Percentiles rank a stretch among this genome's conserved stretches.
phyloP scores from a whole-genome alignment of 2,797 vertebrate species.

The Melanotaenia nigrans region DNA sequence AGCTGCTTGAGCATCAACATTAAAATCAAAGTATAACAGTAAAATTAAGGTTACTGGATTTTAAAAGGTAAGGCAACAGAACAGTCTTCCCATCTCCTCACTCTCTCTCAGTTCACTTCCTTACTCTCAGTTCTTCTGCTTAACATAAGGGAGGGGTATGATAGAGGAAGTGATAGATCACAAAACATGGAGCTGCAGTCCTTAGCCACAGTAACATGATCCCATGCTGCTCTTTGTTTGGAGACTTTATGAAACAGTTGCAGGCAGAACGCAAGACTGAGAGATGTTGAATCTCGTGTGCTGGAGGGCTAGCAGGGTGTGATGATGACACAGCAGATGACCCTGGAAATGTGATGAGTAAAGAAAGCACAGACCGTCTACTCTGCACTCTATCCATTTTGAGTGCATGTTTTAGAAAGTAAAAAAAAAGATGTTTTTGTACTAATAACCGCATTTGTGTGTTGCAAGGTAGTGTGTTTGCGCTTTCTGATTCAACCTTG shows the following conservation, averaged over 20 bases:
- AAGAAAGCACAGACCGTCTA: slow-evolving; percentile 30
- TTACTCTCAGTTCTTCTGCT: slow-evolving; percentile 11
- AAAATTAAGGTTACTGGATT: neutral
- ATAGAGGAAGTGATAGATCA: slow-evolving; percentile 64
- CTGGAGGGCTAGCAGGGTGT: slow-evolving; percentile 48
- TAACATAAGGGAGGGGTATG: slow-evolving; percentile 48
- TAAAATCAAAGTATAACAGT: neutral
- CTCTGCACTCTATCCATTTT: neutral
- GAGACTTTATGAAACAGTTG: slow-evolving; percentile 55
- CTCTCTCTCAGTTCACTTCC: slow-evolving; percentile 7
- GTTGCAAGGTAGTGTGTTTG: neutral
- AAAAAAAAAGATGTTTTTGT: slow-evolving; percentile 1
- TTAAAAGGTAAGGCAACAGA: slow-evolving; percentile 13
- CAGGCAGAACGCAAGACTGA: slow-evolving; percentile 31
- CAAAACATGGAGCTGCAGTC: slow-evolving; percentile 43
- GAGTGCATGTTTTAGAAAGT: neutral
- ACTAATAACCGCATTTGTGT: neutral
- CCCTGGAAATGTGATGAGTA: slow-evolving; percentile 69
- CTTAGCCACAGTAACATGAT: slow-evolving; percentile 48
- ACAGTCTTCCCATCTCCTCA: slow-evolving; percentile 3
- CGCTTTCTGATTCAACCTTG: slow-evolving; percentile 45
- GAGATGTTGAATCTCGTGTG: slow-evolving; percentile 40
- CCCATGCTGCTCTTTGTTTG: slow-evolving; percentile 31
- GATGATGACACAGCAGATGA: slow-evolving; percentile 70
- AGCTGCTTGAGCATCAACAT: slow-evolving; percentile 3